phyloP scores from a whole-genome alignment of 2,113 vertebrate genomes.

The Oreotrochilus melanogaster region DNA sequence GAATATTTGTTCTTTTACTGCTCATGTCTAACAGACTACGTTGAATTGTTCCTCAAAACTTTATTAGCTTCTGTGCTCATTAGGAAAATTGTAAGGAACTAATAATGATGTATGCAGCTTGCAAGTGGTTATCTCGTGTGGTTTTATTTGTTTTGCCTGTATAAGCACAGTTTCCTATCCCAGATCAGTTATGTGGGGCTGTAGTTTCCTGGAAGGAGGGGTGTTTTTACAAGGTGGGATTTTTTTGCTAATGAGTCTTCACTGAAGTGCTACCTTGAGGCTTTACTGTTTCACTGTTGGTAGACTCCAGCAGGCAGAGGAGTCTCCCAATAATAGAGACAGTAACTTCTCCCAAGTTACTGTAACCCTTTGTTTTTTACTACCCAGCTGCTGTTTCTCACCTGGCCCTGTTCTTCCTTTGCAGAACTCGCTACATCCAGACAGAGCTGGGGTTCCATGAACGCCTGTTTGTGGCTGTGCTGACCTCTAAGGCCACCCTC shows the following conservation, averaged over 20 bases:
- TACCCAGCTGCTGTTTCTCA: neutral
- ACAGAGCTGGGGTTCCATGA: constrained; percentile 96
- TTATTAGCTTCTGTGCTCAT: accelerated
- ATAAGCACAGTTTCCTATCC: neutral
- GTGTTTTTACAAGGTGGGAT: neutral
- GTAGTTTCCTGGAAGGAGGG: neutral
- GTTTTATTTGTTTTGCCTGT: neutral
- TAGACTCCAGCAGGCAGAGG: neutral
- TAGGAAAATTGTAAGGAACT: neutral
- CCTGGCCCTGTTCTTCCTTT: neutral
- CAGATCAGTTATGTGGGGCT: neutral
- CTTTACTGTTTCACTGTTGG: neutral
- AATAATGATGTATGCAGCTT: neutral
- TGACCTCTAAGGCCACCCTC: constrained; percentile 90
- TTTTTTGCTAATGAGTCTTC: neutral
- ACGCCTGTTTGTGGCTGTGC: constrained; percentile 89
- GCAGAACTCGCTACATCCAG: constrained; percentile 95
- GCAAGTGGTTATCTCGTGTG: neutral
- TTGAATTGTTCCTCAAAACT: neutral
- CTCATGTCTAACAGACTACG: accelerated
- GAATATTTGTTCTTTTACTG: neutral
- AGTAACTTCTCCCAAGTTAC: neutral
- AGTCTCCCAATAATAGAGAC: too few relatives aligned
- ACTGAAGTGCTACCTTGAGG: neutral
- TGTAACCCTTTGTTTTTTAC: neutral